phyloP scores from a whole-genome alignment of 2,888 invertebrate genomes.

The Euphydryas editha region DNA sequence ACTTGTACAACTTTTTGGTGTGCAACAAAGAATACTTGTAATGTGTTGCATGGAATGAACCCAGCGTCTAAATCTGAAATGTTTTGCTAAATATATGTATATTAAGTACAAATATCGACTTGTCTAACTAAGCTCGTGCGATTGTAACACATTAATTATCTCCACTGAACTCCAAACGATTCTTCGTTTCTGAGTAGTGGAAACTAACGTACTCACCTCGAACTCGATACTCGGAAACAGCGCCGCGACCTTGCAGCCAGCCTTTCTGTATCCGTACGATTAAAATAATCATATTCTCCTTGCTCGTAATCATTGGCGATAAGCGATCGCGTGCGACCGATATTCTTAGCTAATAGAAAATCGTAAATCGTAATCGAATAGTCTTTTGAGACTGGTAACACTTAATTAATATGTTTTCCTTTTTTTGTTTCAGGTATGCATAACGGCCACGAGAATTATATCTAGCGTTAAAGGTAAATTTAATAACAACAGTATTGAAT shows the following conservation, averaged over 20 bases:
- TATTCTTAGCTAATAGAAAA: constrained; percentile 8
- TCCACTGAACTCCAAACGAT: constrained; percentile 9
- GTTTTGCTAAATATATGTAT: too few species aligned
- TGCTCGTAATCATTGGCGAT: constrained; percentile 3
- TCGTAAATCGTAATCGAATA: background rate
- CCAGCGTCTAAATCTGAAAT: too few species aligned
- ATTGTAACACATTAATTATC: too few species aligned
- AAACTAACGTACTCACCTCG: constrained; percentile 36
- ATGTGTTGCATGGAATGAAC: too few species aligned
- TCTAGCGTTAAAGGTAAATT: constrained; percentile 6
- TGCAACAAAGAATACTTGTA: too few species aligned
- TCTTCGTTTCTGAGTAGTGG: constrained; percentile 24
- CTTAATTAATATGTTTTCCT: background rate
- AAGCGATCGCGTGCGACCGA: constrained; percentile 9
- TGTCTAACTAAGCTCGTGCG: too few species aligned
- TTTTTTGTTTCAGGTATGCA: constrained; percentile 9
- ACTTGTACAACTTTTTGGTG: too few species aligned
- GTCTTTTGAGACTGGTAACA: background rate
- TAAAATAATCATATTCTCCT: constrained; percentile 7
- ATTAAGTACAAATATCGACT: too few species aligned
- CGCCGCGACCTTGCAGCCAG: constrained; percentile 50
- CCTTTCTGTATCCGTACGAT: constrained; percentile 33
- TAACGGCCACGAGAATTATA: background rate
- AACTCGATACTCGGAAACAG: constrained; percentile 36
- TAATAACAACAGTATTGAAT: background rate